These are phyloP conservation scores for Gobius niger DNA, from an alignment of 2,113 vertebrate genomes.

Conservation along the genomic window DNA sequence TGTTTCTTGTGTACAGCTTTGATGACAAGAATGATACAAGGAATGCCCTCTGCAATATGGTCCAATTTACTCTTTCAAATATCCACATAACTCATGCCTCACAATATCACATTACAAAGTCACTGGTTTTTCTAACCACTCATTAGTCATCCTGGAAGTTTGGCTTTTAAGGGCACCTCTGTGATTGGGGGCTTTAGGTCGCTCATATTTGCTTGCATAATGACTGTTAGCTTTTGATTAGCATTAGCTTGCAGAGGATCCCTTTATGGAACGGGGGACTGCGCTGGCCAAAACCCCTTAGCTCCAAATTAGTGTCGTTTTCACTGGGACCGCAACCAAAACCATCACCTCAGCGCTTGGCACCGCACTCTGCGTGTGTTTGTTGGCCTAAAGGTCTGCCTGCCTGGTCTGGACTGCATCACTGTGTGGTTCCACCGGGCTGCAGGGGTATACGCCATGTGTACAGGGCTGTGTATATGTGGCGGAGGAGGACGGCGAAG, in stretches of 20 bases:
- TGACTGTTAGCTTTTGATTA: constrained; percentile 26
- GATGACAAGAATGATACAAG: too few relatives aligned
- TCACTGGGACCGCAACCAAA: constrained; percentile 62
- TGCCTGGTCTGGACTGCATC: constrained; percentile 65
- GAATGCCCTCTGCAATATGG: too few relatives aligned
- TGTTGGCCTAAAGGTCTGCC: constrained; percentile 51
- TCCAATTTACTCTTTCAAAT: not conserved
- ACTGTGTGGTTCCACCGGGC: constrained; percentile 53
- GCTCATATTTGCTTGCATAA: constrained; percentile 9
- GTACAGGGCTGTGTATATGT: constrained; percentile 36
- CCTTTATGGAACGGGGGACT: constrained; percentile 32
- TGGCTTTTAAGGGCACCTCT: not conserved
- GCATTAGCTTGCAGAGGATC: constrained; percentile 9
- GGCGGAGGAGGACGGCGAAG: constrained; percentile 20
- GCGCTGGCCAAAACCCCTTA: constrained; percentile 48
- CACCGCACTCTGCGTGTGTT: constrained; percentile 34
- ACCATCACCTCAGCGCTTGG: constrained; percentile 64
- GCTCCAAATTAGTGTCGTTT: constrained; percentile 65
- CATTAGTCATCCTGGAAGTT: not conserved
- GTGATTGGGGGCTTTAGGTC: constrained; percentile 11
- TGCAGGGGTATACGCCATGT: constrained; percentile 8
- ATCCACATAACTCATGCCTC: not conserved
- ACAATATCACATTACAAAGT: not conserved
- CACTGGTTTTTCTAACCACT: not conserved
- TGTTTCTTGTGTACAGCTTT: too few relatives aligned